Conservation (phyloP, 2,888 invertebrate species). For the Drosophila gaucha region DNA sequence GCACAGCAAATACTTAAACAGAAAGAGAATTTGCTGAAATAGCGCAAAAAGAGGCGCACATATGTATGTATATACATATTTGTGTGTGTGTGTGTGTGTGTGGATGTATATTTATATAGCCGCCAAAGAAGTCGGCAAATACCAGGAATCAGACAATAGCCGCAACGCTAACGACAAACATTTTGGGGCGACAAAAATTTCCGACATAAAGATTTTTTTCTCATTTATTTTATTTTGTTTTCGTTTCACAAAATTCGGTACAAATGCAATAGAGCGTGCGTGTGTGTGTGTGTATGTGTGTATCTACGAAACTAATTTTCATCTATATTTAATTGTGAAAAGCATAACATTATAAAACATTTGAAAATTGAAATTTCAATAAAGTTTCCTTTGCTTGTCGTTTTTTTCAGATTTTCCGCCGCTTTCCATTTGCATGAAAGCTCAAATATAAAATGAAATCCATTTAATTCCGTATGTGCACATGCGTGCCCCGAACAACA, state of each 20-base stretch:
- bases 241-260: conserved; percentile 8
- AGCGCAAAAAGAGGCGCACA: conserved; percentile 42
- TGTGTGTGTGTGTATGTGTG: conserved; percentile 1
- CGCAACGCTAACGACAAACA: conserved; percentile 40
- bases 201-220: conserved; percentile 43
- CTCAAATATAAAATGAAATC: conserved; percentile 22
- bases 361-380: background rate
- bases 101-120: conserved; percentile 12
- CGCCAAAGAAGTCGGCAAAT: conserved; percentile 18
- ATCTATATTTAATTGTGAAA: background rate
- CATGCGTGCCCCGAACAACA: conserved; percentile 23
- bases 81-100: background rate
- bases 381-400: background rate
- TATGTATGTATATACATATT: conserved; percentile 2
- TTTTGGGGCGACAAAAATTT: conserved; percentile 53
- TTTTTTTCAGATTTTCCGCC: conserved; percentile 31
- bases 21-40: conserved; percentile 54
- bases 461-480: conserved; percentile 22
- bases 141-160: conserved; percentile 57
- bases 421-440: conserved; percentile 15
- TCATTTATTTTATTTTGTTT: conserved; percentile 26
- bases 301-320: background rate
- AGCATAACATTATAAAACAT: no score
- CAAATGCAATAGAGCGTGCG: conserved; percentile 13
- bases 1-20: conserved; percentile 9